Evolutionary conservation across 2,888 invertebrate genomes (phyloP), one percentile per base, ranked within the genome.

Genomic region (Chironomus riparius): DNA sequence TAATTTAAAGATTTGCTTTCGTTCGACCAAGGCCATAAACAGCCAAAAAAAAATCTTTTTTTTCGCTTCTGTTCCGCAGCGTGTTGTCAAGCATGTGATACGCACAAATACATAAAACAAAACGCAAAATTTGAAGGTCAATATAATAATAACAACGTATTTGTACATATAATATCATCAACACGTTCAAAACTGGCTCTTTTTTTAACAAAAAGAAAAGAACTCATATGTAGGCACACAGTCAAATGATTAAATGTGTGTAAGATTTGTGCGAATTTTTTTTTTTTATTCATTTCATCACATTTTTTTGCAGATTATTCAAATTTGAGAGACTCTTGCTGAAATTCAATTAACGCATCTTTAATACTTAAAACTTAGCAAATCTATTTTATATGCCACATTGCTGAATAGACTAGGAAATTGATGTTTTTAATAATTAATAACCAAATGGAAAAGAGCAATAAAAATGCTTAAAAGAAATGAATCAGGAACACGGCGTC

Each of bases 71-170:
- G 28, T 74, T 74, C 47, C 72, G 72, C 28, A 47, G 72, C 62
- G 74, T 68, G 74, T 74, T 74, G 74, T 74, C 74, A 74, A 68
- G 74, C 74, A 74, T 68, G 74, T 68, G 65, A 74, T 68, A 74
- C 74, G 74, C 74, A 74, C 74, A 68, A 74, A 10, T 47, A 74
- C 74, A 74, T 48, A 15, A 65, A 65, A 65, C 22, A 48, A 61
- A 74, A 74, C 74, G 74, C 74, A 74, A 74, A 74, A 74, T 74
- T 74, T 74, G 74, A 74, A 74, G 74, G 74, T 74, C 74, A 74
- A 74, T 68, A 47, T 74, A 74, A 74, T 74, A 65, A 65, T 38
- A 65, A 62, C 12, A 24, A 22, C 7, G 65, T 18, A 18, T 18
- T 56, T 18, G 18, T 56, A 56, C 65, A 65, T 13, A 38, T n/a